These are phyloP conservation scores for Protosalanx chinensis DNA, from an alignment of 2,797 vertebrate species.

Conservation along the genomic window DNA sequence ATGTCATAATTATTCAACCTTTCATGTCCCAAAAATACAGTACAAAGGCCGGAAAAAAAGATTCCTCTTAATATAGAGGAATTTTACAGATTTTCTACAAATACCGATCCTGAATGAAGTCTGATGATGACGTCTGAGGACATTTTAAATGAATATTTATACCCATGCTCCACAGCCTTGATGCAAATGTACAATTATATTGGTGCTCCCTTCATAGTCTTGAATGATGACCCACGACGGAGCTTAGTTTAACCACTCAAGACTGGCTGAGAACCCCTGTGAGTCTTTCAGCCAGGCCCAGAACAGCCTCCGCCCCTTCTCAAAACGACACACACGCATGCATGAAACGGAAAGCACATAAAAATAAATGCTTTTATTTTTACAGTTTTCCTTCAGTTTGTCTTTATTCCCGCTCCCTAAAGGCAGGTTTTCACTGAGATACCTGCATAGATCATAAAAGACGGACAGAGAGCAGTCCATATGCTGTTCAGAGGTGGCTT, in stretches of 20 bases:
- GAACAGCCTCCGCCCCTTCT: conserved; percentile 12
- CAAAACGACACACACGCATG: conserved; percentile 48
- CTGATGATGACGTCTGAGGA: neutral
- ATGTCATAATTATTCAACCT: conserved; percentile 19
- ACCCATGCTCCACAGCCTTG: neutral
- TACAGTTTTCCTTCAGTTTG: conserved; percentile 31
- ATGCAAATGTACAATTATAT: conserved; percentile 4
- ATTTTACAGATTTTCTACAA: conserved; percentile 17
- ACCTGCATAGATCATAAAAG: conserved; percentile 51
- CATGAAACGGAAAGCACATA: conserved; percentile 13
- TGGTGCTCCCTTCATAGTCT: conserved; percentile 3
- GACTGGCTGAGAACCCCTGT: conserved; percentile 2
- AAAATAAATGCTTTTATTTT: conserved; percentile 32
- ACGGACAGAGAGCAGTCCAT: neutral
- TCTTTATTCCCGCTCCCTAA: conserved; percentile 44
- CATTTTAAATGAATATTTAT: conserved; percentile 11
- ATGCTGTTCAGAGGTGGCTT: conserved; percentile 34
- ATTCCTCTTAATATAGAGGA: conserved; percentile 11
- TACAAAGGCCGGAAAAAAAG: neutral
- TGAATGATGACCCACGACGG: neutral
- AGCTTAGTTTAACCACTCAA: neutral
- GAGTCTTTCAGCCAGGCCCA: neutral
- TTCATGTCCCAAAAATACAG: neutral
- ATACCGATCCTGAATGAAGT: conserved; percentile 23
- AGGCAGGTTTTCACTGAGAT: conserved; percentile 54